Evolutionary conservation across 2,888 invertebrate genomes (phyloP).

Genomic region (Stictocephala bisonia): DNA sequence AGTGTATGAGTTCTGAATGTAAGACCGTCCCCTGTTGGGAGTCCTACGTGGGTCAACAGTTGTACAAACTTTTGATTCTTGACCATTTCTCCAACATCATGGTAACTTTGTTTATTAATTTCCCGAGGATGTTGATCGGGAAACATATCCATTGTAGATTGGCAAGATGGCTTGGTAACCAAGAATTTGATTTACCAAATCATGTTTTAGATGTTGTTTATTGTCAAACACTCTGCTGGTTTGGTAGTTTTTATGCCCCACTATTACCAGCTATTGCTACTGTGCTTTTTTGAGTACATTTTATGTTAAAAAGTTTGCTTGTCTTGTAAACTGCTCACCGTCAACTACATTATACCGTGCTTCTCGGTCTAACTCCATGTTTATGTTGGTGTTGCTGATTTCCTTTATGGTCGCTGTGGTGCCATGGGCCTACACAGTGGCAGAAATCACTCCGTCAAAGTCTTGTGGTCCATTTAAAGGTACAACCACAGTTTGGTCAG

Average conservation of each 20-base stretch:
- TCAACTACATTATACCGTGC: slow-evolving; percentile 81
- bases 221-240: slow-evolving; percentile 87
- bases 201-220: slow-evolving; percentile 90
- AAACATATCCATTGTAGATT: slow-evolving; percentile 73
- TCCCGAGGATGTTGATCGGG: slow-evolving; percentile 79
- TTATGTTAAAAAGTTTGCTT: slow-evolving; percentile 87
- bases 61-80: slow-evolving; percentile 83
- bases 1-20: slow-evolving; percentile 53
- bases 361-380: slow-evolving; percentile 84
- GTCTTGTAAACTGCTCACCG: slow-evolving; percentile 81
- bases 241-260: slow-evolving; percentile 87
- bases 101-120: slow-evolving; percentile 81
- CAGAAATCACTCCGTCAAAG: slow-evolving; percentile 76
- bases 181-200: slow-evolving; percentile 85
- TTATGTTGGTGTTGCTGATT: slow-evolving; percentile 83
- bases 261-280: slow-evolving; percentile 79
- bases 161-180: slow-evolving; percentile 75
- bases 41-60: slow-evolving; percentile 86
- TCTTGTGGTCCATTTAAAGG: slow-evolving; percentile 86
- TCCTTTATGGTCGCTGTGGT: slow-evolving; percentile 78
- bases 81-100: slow-evolving; percentile 81
- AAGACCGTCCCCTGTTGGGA: slow-evolving; percentile 79
- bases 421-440: slow-evolving; percentile 80
- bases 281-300: slow-evolving; percentile 79
- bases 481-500: slow-evolving; percentile 73